phyloP scores from a whole-genome alignment of 2,797 vertebrate species.

The Smutsia gigantea region DNA sequence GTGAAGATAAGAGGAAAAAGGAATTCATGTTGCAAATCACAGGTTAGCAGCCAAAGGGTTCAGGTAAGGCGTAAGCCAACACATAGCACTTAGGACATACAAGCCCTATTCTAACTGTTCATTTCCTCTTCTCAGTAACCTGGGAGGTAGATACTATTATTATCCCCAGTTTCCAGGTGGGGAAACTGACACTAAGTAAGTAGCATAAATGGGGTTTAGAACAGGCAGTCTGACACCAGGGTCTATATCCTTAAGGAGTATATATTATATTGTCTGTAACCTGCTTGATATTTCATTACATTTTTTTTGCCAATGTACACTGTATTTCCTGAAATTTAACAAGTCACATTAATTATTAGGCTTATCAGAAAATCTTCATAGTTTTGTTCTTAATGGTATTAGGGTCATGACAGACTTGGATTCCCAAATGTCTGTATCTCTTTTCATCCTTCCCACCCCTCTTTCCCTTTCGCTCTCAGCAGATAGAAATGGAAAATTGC shows the following conservation, averaged over 20 bases:
- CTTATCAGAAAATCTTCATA: not conserved
- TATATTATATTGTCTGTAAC: not conserved
- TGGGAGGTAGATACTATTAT: not conserved
- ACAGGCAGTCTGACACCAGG: not conserved
- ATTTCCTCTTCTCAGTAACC: not conserved
- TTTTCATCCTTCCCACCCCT: not conserved
- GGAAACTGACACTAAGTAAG: not conserved
- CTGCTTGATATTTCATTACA: not conserved
- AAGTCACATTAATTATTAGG: not conserved
- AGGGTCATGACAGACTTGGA: not conserved
- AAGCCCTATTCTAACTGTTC: not conserved
- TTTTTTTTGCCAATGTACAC: not conserved
- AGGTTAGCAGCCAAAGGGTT: not conserved
- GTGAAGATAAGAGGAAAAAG: not conserved
- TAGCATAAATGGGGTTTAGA: not conserved
- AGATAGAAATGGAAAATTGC: conserved; percentile 66
- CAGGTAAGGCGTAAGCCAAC: not conserved
- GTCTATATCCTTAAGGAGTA: not conserved
- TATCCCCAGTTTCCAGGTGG: not conserved
- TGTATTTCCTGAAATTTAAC: conserved; percentile 3
- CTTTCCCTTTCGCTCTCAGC: conserved; percentile 49
- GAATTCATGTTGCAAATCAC: not conserved
- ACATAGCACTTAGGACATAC: not conserved
- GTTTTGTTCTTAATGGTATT: conserved; percentile 12
- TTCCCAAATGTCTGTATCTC: not conserved